These are phyloP conservation scores for Pangasianodon gigas DNA, from an alignment of 2,113 vertebrate genomes.

Conservation along the genomic window DNA sequence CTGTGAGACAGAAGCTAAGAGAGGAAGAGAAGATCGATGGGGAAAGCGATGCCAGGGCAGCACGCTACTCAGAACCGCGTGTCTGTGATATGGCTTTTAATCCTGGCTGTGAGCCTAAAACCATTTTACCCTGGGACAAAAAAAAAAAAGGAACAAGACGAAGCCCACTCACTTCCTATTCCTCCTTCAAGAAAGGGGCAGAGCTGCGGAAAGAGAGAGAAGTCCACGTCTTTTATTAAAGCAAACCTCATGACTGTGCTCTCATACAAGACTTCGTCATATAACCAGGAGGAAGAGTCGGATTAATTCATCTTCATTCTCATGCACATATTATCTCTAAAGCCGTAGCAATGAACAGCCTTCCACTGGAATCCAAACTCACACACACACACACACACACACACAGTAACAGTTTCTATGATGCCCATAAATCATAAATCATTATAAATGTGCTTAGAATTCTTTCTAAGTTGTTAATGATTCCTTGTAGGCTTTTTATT, in stretches of 20 bases:
- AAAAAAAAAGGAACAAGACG: neutral
- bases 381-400: too few species aligned
- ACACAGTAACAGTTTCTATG: neutral
- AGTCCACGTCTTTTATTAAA: conserved; percentile 31
- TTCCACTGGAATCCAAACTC: neutral
- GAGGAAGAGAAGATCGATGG: conserved; percentile 59
- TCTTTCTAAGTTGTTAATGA: neutral
- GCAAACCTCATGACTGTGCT: conserved; percentile 59
- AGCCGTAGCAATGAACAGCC: neutral
- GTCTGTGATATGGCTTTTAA: conserved; percentile 65
- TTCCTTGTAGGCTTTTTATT: neutral
- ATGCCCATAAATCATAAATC: neutral
- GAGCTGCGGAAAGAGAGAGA: conserved; percentile 53
- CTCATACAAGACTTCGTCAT: conserved; percentile 55
- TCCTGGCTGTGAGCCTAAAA: conserved; percentile 64
- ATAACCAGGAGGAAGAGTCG: conserved; percentile 12
- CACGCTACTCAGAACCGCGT: conserved; percentile 64
- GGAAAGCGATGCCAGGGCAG: conserved; percentile 58
- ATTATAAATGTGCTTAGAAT: neutral
- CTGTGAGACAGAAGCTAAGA: conserved; percentile 46
- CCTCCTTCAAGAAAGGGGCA: conserved; percentile 36
- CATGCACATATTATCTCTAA: neutral
- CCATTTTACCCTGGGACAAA: conserved; percentile 5
- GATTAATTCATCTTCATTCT: neutral
- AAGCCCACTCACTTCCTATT: conserved; percentile 10